phyloP scores from a whole-genome alignment of 92 coral and sea anemone species.

The Umimayanthus kanabou region DNA sequence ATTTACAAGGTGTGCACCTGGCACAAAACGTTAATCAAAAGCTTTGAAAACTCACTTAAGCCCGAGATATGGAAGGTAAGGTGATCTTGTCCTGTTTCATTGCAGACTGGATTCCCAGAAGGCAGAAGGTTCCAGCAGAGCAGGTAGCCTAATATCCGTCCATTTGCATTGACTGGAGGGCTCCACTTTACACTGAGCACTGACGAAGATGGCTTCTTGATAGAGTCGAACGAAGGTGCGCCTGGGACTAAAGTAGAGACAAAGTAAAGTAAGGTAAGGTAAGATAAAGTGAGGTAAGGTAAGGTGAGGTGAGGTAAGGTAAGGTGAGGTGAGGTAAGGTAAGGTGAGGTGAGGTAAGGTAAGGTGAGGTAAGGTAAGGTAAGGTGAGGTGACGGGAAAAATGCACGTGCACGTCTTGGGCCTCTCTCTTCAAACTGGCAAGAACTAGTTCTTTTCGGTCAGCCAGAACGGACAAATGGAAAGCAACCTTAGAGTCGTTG shows the following conservation, averaged over 20 bases:
- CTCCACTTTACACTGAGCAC: constrained; percentile 57
- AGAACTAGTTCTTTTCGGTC: too few species aligned
- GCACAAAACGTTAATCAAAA: too few species aligned
- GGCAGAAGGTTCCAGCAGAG: constrained; percentile 59
- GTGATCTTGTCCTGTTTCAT: background rate
- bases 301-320: background rate
- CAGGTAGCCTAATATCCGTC: constrained; percentile 42
- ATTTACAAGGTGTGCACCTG: background rate
- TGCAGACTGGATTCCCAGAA: constrained; percentile 24
- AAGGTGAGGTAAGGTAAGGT: too few species aligned
- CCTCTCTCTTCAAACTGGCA: too few species aligned
- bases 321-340: too few species aligned
- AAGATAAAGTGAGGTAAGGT: background rate
- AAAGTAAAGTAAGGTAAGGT: background rate
- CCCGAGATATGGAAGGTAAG: constrained; percentile 30
- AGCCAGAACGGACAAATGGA: too few species aligned
- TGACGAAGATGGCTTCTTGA: constrained; percentile 30
- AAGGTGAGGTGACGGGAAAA: too few species aligned
- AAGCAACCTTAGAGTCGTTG: background rate
- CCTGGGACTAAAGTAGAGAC: constrained; percentile 53
- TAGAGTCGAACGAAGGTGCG: constrained; percentile 41
- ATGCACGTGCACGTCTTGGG: too few species aligned
- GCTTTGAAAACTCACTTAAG: constrained; percentile 43
- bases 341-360: too few species aligned
- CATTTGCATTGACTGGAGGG: constrained; percentile 57